Evolutionary conservation across 1,140 invertebrate genomes (phyloP).

Genomic region (Drosophila ohnishii): DNA sequence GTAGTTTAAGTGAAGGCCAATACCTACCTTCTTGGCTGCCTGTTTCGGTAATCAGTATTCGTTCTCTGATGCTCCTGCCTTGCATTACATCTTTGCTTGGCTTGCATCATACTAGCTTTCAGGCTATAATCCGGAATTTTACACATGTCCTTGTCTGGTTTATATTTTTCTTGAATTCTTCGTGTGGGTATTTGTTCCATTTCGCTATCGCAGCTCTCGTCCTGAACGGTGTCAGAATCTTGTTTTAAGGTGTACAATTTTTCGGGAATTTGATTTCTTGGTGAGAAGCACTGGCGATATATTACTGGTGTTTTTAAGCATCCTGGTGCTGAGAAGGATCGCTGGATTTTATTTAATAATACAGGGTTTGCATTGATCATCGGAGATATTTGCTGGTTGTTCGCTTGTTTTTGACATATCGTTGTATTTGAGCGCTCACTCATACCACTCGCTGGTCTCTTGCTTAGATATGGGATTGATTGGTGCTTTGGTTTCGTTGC

Average conservation of each 20-base stretch:
- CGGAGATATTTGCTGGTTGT: not conserved
- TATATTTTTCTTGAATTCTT: not conserved
- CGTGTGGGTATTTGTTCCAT: not conserved
- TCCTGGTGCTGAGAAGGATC: not conserved
- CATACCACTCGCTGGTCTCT: not conserved
- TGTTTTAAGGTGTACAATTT: not conserved
- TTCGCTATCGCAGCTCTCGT: slow-evolving; percentile 6
- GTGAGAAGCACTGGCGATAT: not conserved
- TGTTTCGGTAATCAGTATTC: not conserved
- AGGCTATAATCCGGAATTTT: not conserved
- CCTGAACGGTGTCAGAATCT: not conserved
- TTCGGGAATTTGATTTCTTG: not conserved
- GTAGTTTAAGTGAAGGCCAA: not conserved
- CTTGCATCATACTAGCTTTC: not conserved
- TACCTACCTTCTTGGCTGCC: not conserved
- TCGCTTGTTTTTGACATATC: too few relatives aligned
- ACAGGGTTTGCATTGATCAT: too few relatives aligned
- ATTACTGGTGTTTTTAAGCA: not conserved
- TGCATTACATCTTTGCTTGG: not conserved
- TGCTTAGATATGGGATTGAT: not conserved
- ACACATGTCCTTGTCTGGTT: not conserved
- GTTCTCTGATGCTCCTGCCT: not conserved
- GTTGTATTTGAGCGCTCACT: too few relatives aligned
- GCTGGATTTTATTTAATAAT: not conserved
- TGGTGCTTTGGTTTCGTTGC: not conserved